Base-by-base conservation (phyloP, 2,113 vertebrate species). In the Saccopteryx bilineata region DNA sequence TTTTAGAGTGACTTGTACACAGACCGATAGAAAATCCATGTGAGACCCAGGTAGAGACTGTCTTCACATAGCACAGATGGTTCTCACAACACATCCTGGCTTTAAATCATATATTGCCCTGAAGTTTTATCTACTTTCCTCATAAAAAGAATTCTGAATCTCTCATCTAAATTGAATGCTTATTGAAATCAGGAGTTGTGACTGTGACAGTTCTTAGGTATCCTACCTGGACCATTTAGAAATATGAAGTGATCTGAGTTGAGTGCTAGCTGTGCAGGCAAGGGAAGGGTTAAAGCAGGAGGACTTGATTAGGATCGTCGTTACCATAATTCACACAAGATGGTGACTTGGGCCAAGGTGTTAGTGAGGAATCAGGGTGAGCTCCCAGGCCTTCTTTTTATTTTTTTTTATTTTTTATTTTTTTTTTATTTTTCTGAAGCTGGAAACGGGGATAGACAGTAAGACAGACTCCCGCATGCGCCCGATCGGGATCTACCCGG, bases 251-350 rank as follows among this genome's bases (percentile, higher is more conserved):
- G 15, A n/a, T 18, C 23, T 52, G 4, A 69, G 33, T 50, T 3
- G 17, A 21, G 12, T 33, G 1, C 28, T 56, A 31, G 0, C 14
- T 24, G 1, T 28, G 13, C 3, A 33, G 24, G 13, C 17, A 3
- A 1, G 69, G 10, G 7, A 23, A 71, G 31, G 3, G 2, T 14
- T 56, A 68, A 58, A 8, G 19, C 52, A 39, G n/a, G 15, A 71
- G 71, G 46, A 48, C 61, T 19, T 61, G 82, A 7, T 24, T 3
- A 52, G 78, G 46, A 46, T 39, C 19, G 31, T 54, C 7, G 46
- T 18, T 15, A 72, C 7, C 23, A 6, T 28, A 69, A 33, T 56
- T 46, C 71, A n/a, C n/a, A 63, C 15, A 71, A 61, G 63, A 69
- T 10, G 15, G 28, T 28, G 56, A 60, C 39, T 3, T 28, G 23